Percentiles rank a stretch among this genome's conserved stretches.
phyloP scores from a whole-genome alignment of 2,888 invertebrate species.

The Yponomeuta sedellus region DNA sequence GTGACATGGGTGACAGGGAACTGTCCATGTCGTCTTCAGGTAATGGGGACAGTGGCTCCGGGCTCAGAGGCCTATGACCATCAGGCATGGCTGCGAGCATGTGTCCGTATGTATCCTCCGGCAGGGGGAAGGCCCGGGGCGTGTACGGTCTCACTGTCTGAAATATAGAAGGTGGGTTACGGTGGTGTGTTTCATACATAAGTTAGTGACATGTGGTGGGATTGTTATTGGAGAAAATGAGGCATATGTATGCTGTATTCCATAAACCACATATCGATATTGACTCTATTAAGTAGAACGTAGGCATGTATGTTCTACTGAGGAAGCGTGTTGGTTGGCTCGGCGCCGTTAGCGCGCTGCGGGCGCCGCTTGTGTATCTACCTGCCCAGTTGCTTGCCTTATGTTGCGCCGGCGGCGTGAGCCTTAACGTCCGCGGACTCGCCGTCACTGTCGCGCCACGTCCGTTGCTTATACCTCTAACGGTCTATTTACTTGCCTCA shows the following conservation, averaged over 20 bases:
- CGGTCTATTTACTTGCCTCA: too few species aligned
- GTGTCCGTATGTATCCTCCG: slow-evolving; percentile 80
- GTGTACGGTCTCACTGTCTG: slow-evolving; percentile 85
- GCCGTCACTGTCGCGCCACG: too few species aligned
- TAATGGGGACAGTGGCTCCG: slow-evolving; percentile 17
- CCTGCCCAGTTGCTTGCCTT: too few species aligned
- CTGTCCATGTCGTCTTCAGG: slow-evolving; percentile 25
- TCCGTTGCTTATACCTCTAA: too few species aligned
- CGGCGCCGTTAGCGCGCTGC: not conserved
- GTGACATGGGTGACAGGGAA: slow-evolving; percentile 46
- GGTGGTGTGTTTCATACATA: slow-evolving; percentile 19
- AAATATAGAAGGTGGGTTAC: slow-evolving; percentile 28
- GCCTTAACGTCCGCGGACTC: too few species aligned
- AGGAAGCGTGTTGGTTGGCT: too few species aligned
- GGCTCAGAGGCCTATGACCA: slow-evolving; percentile 63
- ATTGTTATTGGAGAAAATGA: not conserved
- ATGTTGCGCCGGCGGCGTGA: too few species aligned
- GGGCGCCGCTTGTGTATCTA: not conserved
- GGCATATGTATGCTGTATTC: too few species aligned
- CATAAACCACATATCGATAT: too few species aligned
- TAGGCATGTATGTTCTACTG: too few species aligned
- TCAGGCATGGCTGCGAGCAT: slow-evolving; percentile 84
- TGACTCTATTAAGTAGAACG: too few species aligned
- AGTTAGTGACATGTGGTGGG: slow-evolving; percentile 21
- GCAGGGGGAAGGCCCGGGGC: slow-evolving; percentile 83